These are phyloP conservation scores for Microctenopoma steveboyesi DNA, from an alignment of 2,797 vertebrate genomes.

Conservation along the genomic window DNA sequence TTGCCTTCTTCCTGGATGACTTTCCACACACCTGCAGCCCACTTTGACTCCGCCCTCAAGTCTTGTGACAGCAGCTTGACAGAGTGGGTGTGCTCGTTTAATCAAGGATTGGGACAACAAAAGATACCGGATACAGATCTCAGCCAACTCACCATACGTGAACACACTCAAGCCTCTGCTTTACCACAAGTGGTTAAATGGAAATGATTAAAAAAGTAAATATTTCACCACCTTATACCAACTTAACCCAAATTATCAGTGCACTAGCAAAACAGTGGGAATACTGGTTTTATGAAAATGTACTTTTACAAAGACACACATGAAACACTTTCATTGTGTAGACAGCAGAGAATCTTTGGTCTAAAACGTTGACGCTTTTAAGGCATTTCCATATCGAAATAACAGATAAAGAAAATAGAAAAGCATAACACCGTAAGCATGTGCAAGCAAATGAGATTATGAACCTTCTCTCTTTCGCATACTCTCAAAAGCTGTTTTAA, in stretches of 20 bases:
- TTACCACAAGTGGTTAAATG: not conserved
- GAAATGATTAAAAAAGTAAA: not conserved
- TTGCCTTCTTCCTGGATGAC: slow-evolving; percentile 10
- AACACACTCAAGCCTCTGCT: not conserved
- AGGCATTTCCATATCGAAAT: not conserved
- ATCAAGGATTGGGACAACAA: slow-evolving; percentile 71
- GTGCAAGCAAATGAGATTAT: not conserved
- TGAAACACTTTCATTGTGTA: not conserved
- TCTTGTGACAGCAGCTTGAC: slow-evolving; percentile 80
- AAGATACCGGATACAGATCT: slow-evolving; percentile 77
- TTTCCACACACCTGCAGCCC: slow-evolving; percentile 65
- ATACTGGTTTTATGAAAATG: not conserved
- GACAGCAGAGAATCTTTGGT: not conserved
- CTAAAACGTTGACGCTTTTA: slow-evolving; percentile 4
- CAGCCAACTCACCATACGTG: not conserved
- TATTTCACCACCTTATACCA: slow-evolving; percentile 8
- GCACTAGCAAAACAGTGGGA: not conserved
- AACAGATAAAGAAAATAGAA: not conserved
- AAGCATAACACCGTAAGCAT: too few species aligned
- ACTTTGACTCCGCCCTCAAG: slow-evolving; percentile 70
- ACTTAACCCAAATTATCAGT: not conserved
- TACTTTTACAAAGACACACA: slow-evolving; percentile 19
- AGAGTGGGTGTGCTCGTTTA: slow-evolving; percentile 75
- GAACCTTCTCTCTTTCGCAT: too few species aligned
- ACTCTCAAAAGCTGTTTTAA: not conserved